phyloP scores from a whole-genome alignment of 1,140 invertebrate species.

The Reticulitermes speratus region DNA sequence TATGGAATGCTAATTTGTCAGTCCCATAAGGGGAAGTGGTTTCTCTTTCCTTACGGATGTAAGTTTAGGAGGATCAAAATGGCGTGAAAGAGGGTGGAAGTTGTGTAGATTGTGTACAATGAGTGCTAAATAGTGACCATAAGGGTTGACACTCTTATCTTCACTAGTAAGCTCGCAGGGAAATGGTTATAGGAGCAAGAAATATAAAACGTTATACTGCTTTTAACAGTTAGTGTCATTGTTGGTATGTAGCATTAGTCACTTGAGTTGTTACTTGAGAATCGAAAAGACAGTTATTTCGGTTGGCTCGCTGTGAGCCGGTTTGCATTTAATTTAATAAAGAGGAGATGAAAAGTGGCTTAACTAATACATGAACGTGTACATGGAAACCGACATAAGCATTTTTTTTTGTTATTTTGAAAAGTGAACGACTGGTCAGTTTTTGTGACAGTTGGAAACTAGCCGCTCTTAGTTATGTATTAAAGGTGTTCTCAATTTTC shows the following conservation, averaged over 20 bases:
- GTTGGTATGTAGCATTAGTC: conserved; percentile 1
- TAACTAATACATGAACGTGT: too few species aligned
- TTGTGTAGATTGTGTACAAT: neutral
- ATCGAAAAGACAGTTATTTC: too few species aligned
- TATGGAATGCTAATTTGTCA: neutral
- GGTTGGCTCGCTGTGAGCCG: too few species aligned
- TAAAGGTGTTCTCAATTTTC: too few species aligned
- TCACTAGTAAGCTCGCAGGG: neutral
- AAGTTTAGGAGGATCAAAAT: neutral
- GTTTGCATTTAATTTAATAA: too few species aligned
- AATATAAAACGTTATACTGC: neutral
- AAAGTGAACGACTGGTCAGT: too few species aligned
- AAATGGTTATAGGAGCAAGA: neutral
- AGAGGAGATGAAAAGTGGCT: too few species aligned
- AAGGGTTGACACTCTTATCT: conserved; percentile 2
- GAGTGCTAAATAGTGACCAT: neutral
- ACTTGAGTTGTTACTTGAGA: neutral
- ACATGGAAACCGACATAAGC: too few species aligned
- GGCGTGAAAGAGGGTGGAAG: neutral
- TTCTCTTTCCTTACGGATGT: neutral
- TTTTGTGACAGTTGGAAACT: too few species aligned
- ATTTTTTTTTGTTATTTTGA: too few species aligned
- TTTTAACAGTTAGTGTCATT: neutral
- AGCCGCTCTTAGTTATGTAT: too few species aligned
- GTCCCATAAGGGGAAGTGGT: neutral